Evolutionary conservation across 2,888 invertebrate species (phyloP), one percentile per base, ranked within the genome.

Genomic region (Andrena marginata): DNA sequence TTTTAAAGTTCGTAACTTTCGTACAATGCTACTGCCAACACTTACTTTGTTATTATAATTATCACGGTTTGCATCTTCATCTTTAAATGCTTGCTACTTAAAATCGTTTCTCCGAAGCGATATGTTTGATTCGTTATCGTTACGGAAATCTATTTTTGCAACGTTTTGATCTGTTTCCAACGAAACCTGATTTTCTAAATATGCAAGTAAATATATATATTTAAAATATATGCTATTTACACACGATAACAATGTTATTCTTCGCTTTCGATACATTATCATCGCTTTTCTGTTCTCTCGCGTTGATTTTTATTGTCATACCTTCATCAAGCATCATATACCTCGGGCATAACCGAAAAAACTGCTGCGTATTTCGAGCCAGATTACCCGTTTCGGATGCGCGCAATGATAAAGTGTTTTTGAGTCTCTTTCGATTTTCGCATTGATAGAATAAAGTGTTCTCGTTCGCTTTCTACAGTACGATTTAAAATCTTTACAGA

Each of bases 361-460:
- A 91, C 23, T 72, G 35, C 33, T 56, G 72, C 3, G 87, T 86
- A 84, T 90, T 91, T 75, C 85, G 76, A 6, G 83, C 83, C 51
- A 90, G 68, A 54, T 59, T 79, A 31, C 80, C 84, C 20, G 63
- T 77, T 74, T 87, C 83, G 1, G 73, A 35, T 23, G 85, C 67
- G 60, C 59, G 77, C n/a, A 67, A 59, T n/a, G 62, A 59, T 69
- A 87, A 71, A 23, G 87, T 71, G 56, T 86, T 77, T 68, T 65
- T 80, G 20, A 91, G 80, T 72, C 78, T 84, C 7, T 85, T 78
- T 16, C 90, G 89, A 85, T 90, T 89, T 63, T 87, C 59, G 4
- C 62, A 77, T 74, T 89, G 90, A 54, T 69, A 77, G 29, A 80
- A 29, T 20, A 69, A 72, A 20, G 90, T 89, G 75, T 90, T 88